Evolutionary conservation across 2,113 vertebrate species (phyloP).

Genomic region (Ascaphus truei): DNA sequence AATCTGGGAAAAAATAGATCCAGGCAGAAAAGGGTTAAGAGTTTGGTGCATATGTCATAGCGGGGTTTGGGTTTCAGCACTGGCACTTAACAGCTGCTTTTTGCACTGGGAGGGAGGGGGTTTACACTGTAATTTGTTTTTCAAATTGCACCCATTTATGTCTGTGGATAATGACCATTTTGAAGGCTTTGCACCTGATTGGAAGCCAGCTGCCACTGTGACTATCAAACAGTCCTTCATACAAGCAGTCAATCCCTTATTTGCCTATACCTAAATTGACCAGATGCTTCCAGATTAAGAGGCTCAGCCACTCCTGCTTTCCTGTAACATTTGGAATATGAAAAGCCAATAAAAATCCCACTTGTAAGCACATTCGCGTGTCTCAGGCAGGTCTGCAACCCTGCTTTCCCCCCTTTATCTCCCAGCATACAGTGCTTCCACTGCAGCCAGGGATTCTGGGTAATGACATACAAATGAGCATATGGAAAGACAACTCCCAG

Average conservation of each 20-base stretch:
- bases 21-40: background rate
- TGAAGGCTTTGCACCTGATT: slow-evolving; percentile 26
- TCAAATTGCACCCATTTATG: slow-evolving; percentile 34
- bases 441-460: too few species aligned
- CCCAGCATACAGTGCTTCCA: too few species aligned
- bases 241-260: background rate
- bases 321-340: too few species aligned
- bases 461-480: too few species aligned
- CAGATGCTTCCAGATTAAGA: slow-evolving; percentile 15
- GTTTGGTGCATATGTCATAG: background rate
- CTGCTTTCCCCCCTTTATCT: too few species aligned
- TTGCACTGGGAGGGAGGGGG: slow-evolving; percentile 1
- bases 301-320: background rate
- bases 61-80: slow-evolving; percentile 2
- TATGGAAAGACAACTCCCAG: too few species aligned
- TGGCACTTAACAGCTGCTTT: slow-evolving; percentile 10
- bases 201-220: slow-evolving; percentile 22
- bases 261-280: slow-evolving; percentile 10
- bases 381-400: too few species aligned
- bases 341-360: too few species aligned
- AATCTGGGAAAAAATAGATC: too few species aligned
- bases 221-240: slow-evolving; percentile 12
- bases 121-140: slow-evolving; percentile 27
- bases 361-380: too few species aligned
- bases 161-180: slow-evolving; percentile 26